phyloP scores from a whole-genome alignment of 2,113 vertebrate species.

The Scopus umbretta region DNA sequence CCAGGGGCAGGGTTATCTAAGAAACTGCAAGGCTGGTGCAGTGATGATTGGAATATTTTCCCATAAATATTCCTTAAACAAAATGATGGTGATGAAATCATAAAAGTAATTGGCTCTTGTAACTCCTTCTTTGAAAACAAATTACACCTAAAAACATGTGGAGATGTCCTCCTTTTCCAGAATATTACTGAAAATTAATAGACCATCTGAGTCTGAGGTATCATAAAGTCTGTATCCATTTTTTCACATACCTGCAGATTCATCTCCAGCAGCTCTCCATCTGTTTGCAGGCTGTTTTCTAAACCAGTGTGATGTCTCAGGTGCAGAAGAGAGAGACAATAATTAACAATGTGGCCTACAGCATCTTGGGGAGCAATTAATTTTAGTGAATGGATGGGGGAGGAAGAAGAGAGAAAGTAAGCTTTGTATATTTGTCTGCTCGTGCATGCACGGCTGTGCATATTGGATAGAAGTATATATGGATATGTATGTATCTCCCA shows the following conservation, averaged over 20 bases:
- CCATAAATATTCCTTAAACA: not conserved
- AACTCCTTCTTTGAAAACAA: not conserved
- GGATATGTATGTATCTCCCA: not conserved
- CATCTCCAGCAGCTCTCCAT: constrained; percentile 61
- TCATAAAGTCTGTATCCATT: not conserved
- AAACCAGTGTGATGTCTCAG: constrained; percentile 15
- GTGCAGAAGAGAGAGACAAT: constrained; percentile 43
- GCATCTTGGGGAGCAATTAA: constrained; percentile 57
- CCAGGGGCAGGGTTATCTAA: not conserved
- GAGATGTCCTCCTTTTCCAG: not conserved
- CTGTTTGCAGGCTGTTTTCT: constrained; percentile 56
- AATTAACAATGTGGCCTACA: constrained; percentile 62
- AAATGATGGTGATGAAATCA: not conserved
- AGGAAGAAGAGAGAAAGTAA: not conserved
- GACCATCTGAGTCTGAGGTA: constrained; percentile 17
- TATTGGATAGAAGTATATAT: not conserved
- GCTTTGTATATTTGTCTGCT: not conserved
- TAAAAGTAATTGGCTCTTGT: not conserved
- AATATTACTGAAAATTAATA: constrained; percentile 48
- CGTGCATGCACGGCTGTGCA: not conserved
- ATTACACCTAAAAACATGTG: not conserved
- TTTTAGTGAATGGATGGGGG: constrained; percentile 31
- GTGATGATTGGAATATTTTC: not conserved
- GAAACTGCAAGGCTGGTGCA: not conserved
- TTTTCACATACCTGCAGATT: constrained; percentile 43